Evolutionary conservation across 2,888 invertebrate species (phyloP).

Genomic region (Tigriopus californicus): DNA sequence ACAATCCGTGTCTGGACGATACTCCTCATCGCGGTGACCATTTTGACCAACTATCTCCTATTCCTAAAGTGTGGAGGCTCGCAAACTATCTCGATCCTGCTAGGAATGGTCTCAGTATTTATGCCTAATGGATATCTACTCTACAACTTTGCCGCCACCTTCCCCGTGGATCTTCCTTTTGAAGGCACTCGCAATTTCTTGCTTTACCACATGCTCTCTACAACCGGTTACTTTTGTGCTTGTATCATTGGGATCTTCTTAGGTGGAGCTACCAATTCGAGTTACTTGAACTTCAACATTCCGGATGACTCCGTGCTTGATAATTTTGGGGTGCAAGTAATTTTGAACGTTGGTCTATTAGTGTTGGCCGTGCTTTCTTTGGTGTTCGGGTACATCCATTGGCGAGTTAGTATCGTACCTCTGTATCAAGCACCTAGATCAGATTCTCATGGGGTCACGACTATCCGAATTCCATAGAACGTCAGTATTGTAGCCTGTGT

Average conservation of each 20-base stretch:
- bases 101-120: not conserved
- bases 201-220: not conserved
- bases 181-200: not conserved
- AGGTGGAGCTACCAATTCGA: not conserved
- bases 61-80: not conserved
- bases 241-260: not conserved
- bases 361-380: not conserved
- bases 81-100: not conserved
- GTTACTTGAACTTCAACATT: not conserved
- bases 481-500: no score
- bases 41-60: not conserved
- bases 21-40: not conserved
- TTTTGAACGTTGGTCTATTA: not conserved
- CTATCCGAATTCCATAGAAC: no score
- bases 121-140: not conserved
- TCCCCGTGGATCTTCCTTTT: not conserved
- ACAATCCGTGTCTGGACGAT: not conserved
- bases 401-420: not conserved
- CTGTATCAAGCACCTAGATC: not conserved
- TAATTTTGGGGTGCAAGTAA: not conserved
- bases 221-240: not conserved
- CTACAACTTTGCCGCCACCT: not conserved
- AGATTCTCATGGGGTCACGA: not conserved
- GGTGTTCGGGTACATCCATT: not conserved
- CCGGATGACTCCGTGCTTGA: not conserved